A percentile compares a stretch with the other conserved stretches of the same genome.
Evolutionary conservation across 37 sponge, comb jelly and placozoan genomes (phyloP).

Genomic region (Cliona cf. orientalis): DNA sequence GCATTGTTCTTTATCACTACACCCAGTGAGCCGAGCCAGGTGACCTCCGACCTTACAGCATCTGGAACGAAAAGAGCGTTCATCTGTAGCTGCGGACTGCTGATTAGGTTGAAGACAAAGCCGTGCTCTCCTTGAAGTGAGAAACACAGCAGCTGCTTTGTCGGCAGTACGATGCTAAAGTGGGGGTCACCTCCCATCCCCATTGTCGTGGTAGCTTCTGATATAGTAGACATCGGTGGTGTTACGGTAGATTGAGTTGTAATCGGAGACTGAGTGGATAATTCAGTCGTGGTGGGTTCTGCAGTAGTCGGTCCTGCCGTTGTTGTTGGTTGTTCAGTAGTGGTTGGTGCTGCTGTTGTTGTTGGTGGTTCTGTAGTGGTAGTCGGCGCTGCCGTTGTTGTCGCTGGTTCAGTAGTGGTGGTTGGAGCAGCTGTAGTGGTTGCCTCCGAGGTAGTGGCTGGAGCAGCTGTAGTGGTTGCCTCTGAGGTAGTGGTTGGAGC

Average conservation of each 20-base stretch:
- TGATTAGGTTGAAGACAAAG: constrained; percentile 47
- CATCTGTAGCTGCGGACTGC: constrained; percentile 33
- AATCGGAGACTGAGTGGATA: not conserved
- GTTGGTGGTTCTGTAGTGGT: no score
- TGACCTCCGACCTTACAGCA: constrained; percentile 23
- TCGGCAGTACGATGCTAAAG: constrained; percentile 43
- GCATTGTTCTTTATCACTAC: constrained; percentile 8
- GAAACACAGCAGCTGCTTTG: constrained; percentile 42
- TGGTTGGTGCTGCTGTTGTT: no score
- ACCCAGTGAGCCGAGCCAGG: constrained; percentile 44
- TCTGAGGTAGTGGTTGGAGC: no score
- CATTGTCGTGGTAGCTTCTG: not conserved
- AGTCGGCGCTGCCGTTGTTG: no score
- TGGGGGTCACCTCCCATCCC: constrained; percentile 39
- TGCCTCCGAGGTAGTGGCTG: no score
- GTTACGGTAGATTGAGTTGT: not conserved
- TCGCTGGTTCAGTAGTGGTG: no score
- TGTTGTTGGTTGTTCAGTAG: no score
- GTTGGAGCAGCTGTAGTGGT: no score
- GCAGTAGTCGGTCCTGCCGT: no score
- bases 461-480: no score
- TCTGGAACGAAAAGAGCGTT: constrained; percentile 34
- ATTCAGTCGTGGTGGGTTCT: no score
- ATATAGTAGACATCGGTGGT: not conserved
- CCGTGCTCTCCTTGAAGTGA: constrained; percentile 39